phyloP scores from a whole-genome alignment of 2,797 vertebrate genomes.

The Sphaeramia orbicularis region DNA sequence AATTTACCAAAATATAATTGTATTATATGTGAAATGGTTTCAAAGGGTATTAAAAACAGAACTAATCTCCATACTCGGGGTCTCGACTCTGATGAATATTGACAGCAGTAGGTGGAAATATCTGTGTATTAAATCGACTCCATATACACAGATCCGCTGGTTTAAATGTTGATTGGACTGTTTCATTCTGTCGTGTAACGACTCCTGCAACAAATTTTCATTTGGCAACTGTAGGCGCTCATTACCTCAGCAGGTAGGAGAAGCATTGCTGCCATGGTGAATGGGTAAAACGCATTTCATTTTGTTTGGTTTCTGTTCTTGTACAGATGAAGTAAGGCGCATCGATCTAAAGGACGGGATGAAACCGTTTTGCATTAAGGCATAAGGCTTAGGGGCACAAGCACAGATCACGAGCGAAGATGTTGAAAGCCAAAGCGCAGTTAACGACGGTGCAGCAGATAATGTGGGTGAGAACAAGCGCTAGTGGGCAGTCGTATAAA shows the following conservation, averaged over 20 bases:
- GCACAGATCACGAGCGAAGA: not conserved
- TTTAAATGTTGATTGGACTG: conserved; percentile 12
- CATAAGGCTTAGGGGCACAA: too few species aligned
- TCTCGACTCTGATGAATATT: not conserved
- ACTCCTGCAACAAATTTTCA: conserved; percentile 40
- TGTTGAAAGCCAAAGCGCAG: not conserved
- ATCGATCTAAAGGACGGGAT: not conserved
- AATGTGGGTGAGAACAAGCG: conserved; percentile 23
- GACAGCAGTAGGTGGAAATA: not conserved
- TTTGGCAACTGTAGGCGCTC: conserved; percentile 42
- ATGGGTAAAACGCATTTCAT: not conserved
- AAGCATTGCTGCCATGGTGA: conserved; percentile 31
- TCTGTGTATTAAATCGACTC: not conserved
- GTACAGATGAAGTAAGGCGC: not conserved
- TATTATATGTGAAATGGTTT: not conserved
- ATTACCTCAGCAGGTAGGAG: conserved; percentile 58
- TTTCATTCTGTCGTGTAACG: conserved; percentile 28
- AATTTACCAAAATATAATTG: not conserved
- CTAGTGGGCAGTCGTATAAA: conserved; percentile 22
- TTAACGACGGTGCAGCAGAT: not conserved
- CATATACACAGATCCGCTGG: conserved; percentile 15
- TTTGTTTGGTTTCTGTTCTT: not conserved
- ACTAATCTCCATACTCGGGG: conserved; percentile 1
- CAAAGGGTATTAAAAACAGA: not conserved
- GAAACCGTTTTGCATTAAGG: not conserved